These are phyloP conservation scores for Plebejus melissa DNA, from an alignment of 2,888 invertebrate species.

Conservation along the genomic window DNA sequence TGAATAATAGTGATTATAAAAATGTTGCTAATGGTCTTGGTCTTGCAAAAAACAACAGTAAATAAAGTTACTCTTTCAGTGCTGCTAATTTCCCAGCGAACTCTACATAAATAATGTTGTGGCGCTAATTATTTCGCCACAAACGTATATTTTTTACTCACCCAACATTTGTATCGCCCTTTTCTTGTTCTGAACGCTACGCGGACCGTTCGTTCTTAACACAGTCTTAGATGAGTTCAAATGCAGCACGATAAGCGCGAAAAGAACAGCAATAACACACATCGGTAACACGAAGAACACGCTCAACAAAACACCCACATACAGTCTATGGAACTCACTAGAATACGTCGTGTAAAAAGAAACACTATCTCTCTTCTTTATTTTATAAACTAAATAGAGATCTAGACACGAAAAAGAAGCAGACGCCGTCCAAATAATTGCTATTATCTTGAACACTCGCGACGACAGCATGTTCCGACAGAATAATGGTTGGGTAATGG, in stretches of 20 bases:
- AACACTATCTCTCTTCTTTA: not conserved
- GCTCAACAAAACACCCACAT: not conserved
- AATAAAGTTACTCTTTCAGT: too few species aligned
- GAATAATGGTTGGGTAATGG: not conserved
- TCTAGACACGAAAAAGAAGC: not conserved
- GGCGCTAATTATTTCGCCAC: too few species aligned
- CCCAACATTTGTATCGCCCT: slow-evolving; percentile 18
- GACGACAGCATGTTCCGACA: not conserved
- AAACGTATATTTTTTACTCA: not conserved
- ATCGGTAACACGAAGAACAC: slow-evolving; percentile 24
- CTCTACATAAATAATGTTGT: too few species aligned
- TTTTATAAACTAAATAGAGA: not conserved
- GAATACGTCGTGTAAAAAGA: not conserved
- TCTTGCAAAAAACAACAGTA: too few species aligned
- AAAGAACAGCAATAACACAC: slow-evolving; percentile 9
- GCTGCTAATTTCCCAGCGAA: too few species aligned
- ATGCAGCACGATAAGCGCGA: slow-evolving; percentile 8
- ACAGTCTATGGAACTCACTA: not conserved
- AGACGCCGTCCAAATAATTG: slow-evolving; percentile 3
- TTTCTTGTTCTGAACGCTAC: not conserved
- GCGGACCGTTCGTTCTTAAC: not conserved
- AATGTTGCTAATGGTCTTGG: too few species aligned
- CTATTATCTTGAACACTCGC: slow-evolving; percentile 9
- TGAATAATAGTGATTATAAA: too few species aligned
- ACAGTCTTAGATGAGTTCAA: not conserved